Evolutionary conservation across 2,888 invertebrate species (phyloP), one percentile per base, ranked within the genome.

Genomic region (Scotopteryx bipunctaria): DNA sequence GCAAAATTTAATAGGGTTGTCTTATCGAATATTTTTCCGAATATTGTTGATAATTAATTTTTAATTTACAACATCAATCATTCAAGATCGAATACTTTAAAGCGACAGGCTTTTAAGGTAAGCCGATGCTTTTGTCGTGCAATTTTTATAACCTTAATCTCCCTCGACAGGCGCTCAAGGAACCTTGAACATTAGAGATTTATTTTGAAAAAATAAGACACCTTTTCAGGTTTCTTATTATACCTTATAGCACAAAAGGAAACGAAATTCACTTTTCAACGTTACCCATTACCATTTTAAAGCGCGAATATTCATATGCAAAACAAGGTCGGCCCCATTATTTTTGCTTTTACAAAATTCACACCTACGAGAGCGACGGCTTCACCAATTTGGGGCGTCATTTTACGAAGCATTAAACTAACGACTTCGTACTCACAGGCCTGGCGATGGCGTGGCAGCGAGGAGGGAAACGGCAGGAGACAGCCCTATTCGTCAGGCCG

Each of bases 401-500:
- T 77, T 75, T 72, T 57, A 62, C 64, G 60, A 66, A 61, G 55
- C 71, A 73, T 73, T 73, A 69, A 76, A 74, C 66, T 68, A 75
- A 77, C 67, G 69, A 68, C 61, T 70, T 67, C 66, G 69, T 75
- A 74, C 74, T 68, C 66, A 64, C 64, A 46, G 44, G 16, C 31
- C 15, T 31, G 17, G 29, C 40, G 31, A 16, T 31, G 17, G 29
- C 40, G 31, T 23, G 25, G 16, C 29, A 48, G 38, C 16, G 8
- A 29, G 8, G 25, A 48, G 31, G 32, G 15, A 40, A 44, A 44
- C 31, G 21, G 29, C 47, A 58, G 66, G 64, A 59, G 78, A 66
- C 83, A 83, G 65, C 81, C 83, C 84, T 84, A 79, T 78, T 69
- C 61, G 68, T 72, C 67, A 66, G 66, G 57, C 61, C 59, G 60